A percentile compares a stretch with the other conserved stretches of the same genome.
phyloP scores from a whole-genome alignment of 1,140 invertebrate species.

The Drosophila subobscura region DNA sequence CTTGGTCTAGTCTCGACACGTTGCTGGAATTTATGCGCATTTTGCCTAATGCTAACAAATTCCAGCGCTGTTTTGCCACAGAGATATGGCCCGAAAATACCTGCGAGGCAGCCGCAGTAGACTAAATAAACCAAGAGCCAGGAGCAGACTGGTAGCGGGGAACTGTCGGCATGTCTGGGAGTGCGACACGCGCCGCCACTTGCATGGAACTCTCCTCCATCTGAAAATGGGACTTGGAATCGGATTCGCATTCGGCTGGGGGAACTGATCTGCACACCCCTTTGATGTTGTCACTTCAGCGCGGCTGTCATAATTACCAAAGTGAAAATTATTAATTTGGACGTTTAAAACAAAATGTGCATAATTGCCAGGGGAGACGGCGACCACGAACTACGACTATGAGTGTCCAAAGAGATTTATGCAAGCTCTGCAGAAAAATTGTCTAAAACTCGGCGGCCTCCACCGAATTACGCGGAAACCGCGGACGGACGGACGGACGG shows the following conservation, averaged over 20 bases:
- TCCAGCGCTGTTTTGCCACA: conserved; percentile 18
- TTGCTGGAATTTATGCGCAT: conserved; percentile 51
- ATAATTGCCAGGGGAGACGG: conserved; percentile 62
- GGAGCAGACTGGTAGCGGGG: not conserved
- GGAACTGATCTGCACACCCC: conserved; percentile 20
- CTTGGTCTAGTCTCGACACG: conserved; percentile 19
- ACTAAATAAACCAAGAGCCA: conserved; percentile 23
- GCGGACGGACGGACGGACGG: conserved; percentile 8
- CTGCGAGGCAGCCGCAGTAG: conserved; percentile 18
- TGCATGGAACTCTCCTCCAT: conserved; percentile 12
- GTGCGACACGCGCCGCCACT: conserved; percentile 2
- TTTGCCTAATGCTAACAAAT: conserved; percentile 31
- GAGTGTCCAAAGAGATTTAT: conserved; percentile 57
- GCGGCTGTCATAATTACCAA: conserved; percentile 78
- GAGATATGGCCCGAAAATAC: conserved; percentile 16
- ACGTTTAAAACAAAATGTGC: conserved; percentile 80
- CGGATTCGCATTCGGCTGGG: not conserved
- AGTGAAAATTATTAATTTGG: conserved; percentile 82
- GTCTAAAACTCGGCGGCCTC: conserved; percentile 67
- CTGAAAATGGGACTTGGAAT: too few species aligned
- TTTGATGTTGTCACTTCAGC: conserved; percentile 81
- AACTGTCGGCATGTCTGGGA: too few species aligned
- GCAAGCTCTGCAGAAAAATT: conserved; percentile 73
- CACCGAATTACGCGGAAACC: conserved; percentile 70
- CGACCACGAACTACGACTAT: conserved; percentile 20